A percentile compares a stretch with the other conserved stretches of the same genome.
phyloP scores from a whole-genome alignment of 2,888 invertebrate species.

The Prenolepis imparis region DNA sequence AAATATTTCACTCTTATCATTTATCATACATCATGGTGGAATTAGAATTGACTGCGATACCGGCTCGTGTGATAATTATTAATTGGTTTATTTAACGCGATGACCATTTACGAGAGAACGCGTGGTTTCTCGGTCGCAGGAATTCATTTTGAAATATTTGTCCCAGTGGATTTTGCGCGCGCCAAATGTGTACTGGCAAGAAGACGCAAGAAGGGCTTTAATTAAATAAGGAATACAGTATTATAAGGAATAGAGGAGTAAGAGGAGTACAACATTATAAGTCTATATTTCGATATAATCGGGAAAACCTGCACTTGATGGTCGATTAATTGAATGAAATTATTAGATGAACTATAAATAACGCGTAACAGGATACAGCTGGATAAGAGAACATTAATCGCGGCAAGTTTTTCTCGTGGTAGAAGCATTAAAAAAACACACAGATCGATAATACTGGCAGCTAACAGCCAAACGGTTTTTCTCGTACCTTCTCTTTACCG shows the following conservation, averaged over 20 bases:
- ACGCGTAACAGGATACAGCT: constrained; percentile 51
- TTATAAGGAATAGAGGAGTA: constrained; percentile 16
- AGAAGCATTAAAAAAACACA: constrained; percentile 41
- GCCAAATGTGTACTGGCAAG: constrained; percentile 7
- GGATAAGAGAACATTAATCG: constrained; percentile 45
- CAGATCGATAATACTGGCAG: constrained; percentile 60
- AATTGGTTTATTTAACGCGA: constrained; percentile 75
- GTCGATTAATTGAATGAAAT: constrained; percentile 44
- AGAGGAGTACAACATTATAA: constrained; percentile 2
- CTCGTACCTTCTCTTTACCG: constrained; percentile 39
- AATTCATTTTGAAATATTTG: constrained; percentile 73
- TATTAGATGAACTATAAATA: constrained; percentile 45
- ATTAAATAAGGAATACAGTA: constrained; percentile 7
- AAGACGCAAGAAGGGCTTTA: constrained; percentile 48
- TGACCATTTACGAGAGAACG: constrained; percentile 38
- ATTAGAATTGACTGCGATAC: constrained; percentile 18
- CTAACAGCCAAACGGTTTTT: constrained; percentile 65
- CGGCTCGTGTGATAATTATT: constrained; percentile 73
- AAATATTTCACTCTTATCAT: not conserved
- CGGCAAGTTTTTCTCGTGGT: constrained; percentile 13
- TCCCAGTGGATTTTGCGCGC: constrained; percentile 47
- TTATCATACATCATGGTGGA: not conserved
- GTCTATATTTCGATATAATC: constrained; percentile 17
- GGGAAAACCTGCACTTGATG: constrained; percentile 26
- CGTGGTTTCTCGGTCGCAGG: constrained; percentile 60